Base-by-base conservation (phyloP, 2,797 vertebrate genomes). In the Tiaroga cobitis region DNA sequence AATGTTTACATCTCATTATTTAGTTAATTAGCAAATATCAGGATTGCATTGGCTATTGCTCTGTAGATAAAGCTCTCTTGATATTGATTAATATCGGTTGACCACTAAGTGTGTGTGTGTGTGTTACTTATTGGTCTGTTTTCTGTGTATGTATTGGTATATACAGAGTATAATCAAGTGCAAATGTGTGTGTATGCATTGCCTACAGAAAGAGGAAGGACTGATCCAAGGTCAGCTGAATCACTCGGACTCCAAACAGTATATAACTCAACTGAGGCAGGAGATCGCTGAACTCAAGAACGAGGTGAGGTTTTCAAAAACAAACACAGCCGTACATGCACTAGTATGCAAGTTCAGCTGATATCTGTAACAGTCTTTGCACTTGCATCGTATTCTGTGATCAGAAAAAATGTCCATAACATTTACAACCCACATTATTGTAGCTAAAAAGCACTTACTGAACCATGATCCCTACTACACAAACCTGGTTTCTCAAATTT, bases 191-290 rank as follows among this genome's bases (percentile, higher is more conserved):
- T 76, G 39, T 37, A 29, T 63, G n/a, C 32, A 24, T 83, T 75
- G 16, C 83, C 85, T 88, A 32, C 92, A 99, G 97, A 96, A 96
- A 83, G 97, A 98, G 88, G 97, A 97, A 90, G 97, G 98, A 13
- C 94, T 96, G 91, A 97, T 99, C 90, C 97, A 98, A 90, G 98
- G 97, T 72, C 96, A 99, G 90, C 93, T 99, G 88, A 98, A 98
- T 94, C 96, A 98, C 93, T 98, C 97, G 0, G 98, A 99, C 91
- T 98, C 97, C 39, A 96, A 96, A 32, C 98, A 98, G 94, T 97
- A 98, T 92, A 98, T 99, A 91, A 96, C 92, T 4, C 95, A 97
- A 91, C 96, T 99, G 56, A 96, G 96, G 89, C 97, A 97, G 89
- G 97, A 99, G 92, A 98, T 99, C 16, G 89, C 96, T 19, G 97